Percentiles rank a stretch among this genome's conserved stretches.
phyloP scores from a whole-genome alignment of 2,113 vertebrate genomes.

The Pteronura brasiliensis region DNA sequence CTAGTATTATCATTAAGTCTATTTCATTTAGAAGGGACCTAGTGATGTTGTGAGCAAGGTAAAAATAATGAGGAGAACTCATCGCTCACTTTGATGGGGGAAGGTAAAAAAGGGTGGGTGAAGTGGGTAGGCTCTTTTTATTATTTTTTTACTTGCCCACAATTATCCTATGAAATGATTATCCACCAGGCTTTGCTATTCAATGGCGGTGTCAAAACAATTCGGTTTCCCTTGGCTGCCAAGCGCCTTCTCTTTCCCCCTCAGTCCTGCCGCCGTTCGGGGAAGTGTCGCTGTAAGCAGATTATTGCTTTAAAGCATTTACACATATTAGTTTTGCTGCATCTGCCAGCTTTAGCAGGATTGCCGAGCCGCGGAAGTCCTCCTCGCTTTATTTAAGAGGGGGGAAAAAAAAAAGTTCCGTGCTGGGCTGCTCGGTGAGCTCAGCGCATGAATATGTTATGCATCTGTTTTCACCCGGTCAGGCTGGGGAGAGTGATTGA shows the following conservation, averaged over 20 bases:
- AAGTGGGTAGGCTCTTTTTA: slow-evolving; percentile 51
- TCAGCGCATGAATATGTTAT: slow-evolving; percentile 84
- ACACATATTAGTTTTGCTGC: slow-evolving; percentile 84
- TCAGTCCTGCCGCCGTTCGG: slow-evolving; percentile 73
- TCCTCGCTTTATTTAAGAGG: slow-evolving; percentile 63
- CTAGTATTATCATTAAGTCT: slow-evolving; percentile 69
- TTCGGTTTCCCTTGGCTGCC: slow-evolving; percentile 80
- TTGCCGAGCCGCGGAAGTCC: slow-evolving; percentile 58
- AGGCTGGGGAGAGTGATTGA: slow-evolving; percentile 83
- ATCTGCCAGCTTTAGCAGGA: slow-evolving; percentile 81
- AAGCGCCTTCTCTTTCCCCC: slow-evolving; percentile 67
- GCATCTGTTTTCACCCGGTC: slow-evolving; percentile 81
- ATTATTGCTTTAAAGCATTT: slow-evolving; percentile 82
- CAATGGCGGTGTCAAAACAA: slow-evolving; percentile 86
- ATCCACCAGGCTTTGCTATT: slow-evolving; percentile 81
- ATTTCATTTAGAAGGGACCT: slow-evolving; percentile 61
- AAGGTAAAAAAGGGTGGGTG: slow-evolving; percentile 50
- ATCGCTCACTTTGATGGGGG: slow-evolving; percentile 63
- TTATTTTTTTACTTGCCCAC: slow-evolving; percentile 62
- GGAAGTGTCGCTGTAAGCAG: slow-evolving; percentile 78
- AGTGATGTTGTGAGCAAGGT: slow-evolving; percentile 68
- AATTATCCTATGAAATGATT: slow-evolving; percentile 81
- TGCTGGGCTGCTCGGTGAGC: slow-evolving; percentile 81
- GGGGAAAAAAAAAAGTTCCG: slow-evolving; percentile 46
- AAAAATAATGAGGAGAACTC: slow-evolving; percentile 70